These are phyloP conservation scores for Drepana falcataria DNA, from an alignment of 2,888 invertebrate genomes.

Conservation along the genomic window DNA sequence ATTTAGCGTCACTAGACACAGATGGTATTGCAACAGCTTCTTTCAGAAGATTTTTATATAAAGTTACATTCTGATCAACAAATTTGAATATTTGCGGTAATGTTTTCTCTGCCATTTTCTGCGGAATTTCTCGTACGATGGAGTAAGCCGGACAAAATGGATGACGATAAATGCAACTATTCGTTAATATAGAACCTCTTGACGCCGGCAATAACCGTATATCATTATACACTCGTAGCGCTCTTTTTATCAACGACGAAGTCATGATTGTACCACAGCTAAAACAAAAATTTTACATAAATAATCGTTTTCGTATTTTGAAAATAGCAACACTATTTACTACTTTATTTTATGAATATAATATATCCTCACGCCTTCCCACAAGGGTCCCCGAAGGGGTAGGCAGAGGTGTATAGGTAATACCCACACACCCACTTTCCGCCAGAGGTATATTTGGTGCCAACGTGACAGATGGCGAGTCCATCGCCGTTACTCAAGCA, in stretches of 20 bases:
- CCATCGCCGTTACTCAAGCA: too few relatives aligned
- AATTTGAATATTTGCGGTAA: constrained; percentile 79
- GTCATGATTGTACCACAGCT: constrained; percentile 16
- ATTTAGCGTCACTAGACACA: constrained; percentile 94
- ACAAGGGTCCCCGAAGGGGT: too few relatives aligned
- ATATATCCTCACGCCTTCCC: too few relatives aligned
- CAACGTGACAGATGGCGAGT: too few relatives aligned
- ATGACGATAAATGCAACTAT: constrained; percentile 22
- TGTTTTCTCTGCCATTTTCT: constrained; percentile 59
- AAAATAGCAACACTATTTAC: too few relatives aligned
- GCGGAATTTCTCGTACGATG: constrained; percentile 28
- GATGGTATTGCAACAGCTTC: constrained; percentile 96
- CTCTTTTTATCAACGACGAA: constrained; percentile 30
- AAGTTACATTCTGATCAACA: constrained; percentile 86
- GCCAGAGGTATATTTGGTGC: too few relatives aligned
- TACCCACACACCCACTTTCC: too few relatives aligned
- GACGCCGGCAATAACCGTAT: constrained; percentile 38
- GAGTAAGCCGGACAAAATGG: constrained; percentile 31
- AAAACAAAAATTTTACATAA: too few relatives aligned
- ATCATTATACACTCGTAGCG: constrained; percentile 35
- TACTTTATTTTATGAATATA: too few relatives aligned
- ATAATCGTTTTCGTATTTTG: too few relatives aligned
- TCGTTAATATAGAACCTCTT: constrained; percentile 19
- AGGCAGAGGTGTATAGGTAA: too few relatives aligned
- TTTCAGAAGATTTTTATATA: constrained; percentile 87